Evolutionary conservation across 2,113 vertebrate species (phyloP).

Genomic region (Pipra filicauda): DNA sequence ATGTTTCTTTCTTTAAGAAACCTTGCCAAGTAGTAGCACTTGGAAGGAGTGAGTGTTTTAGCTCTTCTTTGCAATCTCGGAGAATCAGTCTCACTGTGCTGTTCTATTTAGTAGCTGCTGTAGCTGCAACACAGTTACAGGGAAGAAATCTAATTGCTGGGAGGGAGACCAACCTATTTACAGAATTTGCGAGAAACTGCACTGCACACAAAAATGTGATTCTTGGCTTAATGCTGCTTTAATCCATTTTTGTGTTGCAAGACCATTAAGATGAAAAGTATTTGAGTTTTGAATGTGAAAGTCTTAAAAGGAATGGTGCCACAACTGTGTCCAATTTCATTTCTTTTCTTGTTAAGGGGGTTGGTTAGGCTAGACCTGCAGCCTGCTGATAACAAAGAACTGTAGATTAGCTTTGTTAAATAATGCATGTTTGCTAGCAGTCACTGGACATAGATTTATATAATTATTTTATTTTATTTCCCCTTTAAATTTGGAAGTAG

Average conservation of each 20-base stretch:
- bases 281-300: neutral
- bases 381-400: neutral
- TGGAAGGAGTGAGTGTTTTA: neutral
- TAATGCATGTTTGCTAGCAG: neutral
- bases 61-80: neutral
- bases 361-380: neutral
- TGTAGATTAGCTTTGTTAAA: neutral
- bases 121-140: neutral
- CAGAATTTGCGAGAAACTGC: neutral
- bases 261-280: neutral
- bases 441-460: neutral
- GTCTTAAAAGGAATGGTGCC: neutral
- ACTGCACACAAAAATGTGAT: neutral
- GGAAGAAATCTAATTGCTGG: neutral
- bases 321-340: neutral
- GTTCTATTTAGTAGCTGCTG: neutral
- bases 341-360: neutral
- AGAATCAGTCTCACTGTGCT: neutral
- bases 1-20: neutral
- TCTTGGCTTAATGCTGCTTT: neutral
- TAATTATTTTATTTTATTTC: neutral
- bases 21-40: neutral
- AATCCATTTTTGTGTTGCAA: neutral
- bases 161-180: neutral
- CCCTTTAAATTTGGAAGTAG: neutral